These are phyloP conservation scores for Micronisus gabar DNA, from an alignment of 2,113 vertebrate species.

Conservation along the genomic window DNA sequence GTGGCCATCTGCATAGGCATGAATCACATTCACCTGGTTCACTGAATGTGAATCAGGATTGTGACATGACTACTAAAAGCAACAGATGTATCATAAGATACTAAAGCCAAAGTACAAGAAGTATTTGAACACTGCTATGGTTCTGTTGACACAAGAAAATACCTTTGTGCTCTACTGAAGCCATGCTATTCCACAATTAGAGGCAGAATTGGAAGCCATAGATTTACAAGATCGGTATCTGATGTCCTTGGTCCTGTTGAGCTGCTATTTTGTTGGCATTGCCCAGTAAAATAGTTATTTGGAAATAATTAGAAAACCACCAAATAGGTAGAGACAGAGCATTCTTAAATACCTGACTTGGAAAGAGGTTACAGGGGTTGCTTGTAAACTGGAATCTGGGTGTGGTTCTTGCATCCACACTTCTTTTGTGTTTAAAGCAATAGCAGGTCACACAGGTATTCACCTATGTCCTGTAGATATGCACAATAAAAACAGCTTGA, in stretches of 20 bases:
- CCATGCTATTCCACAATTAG: neutral
- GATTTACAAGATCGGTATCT: conserved; percentile 8
- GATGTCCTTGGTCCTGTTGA: neutral
- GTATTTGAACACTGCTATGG: neutral
- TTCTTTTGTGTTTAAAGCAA: neutral
- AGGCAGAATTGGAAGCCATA: neutral
- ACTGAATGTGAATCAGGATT: conserved; percentile 8
- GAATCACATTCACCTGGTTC: conserved; percentile 26
- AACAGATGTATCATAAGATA: conserved; percentile 26
- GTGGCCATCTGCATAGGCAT: neutral
- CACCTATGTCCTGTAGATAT: neutral
- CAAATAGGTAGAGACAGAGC: neutral
- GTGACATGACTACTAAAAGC: conserved; percentile 17
- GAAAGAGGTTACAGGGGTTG: neutral
- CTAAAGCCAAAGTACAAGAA: neutral
- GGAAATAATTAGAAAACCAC: neutral
- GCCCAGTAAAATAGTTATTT: neutral
- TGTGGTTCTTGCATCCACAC: neutral
- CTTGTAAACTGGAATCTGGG: neutral
- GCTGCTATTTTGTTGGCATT: neutral
- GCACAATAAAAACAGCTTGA: neutral
- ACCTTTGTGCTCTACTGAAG: conserved; percentile 44
- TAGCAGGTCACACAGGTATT: neutral
- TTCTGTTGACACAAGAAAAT: conserved; percentile 50
- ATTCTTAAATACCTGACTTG: neutral